Conservation (phyloP, 2,113 vertebrate genomes). For the Lasiurus cinereus region DNA sequence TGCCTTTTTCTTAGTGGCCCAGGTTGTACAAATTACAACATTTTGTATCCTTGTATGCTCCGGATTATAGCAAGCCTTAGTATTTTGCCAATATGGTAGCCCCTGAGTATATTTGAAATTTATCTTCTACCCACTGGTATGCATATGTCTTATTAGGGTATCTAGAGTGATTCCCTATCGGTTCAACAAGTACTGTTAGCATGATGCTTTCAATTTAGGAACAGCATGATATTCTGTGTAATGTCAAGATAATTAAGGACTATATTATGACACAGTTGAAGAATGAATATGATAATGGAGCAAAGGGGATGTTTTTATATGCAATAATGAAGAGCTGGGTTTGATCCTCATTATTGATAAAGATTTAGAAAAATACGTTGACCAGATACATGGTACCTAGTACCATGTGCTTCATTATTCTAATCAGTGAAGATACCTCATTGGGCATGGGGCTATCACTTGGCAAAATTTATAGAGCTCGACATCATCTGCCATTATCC, state of each 20-base stretch:
- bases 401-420: not conserved
- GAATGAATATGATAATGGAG: not conserved
- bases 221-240: not conserved
- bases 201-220: not conserved
- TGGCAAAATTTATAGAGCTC: not conserved
- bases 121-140: not conserved
- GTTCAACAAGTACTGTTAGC: not conserved
- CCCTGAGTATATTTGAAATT: not conserved
- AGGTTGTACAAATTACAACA: not conserved
- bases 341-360: not conserved
- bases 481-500: not conserved
- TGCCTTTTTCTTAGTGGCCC: not conserved
- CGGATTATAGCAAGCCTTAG: not conserved
- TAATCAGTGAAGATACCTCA: not conserved
- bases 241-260: not conserved
- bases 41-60: not conserved
- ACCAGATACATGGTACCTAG: not conserved
- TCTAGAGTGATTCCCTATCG: not conserved
- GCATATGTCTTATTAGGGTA: too few species aligned
- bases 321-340: not conserved
- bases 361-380: not conserved
- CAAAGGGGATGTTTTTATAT: not conserved
- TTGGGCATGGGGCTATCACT: not conserved
- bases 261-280: not conserved
- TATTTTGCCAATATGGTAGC: not conserved